phyloP scores from a whole-genome alignment of 1,140 invertebrate species.

The Episyrphus balteatus region DNA sequence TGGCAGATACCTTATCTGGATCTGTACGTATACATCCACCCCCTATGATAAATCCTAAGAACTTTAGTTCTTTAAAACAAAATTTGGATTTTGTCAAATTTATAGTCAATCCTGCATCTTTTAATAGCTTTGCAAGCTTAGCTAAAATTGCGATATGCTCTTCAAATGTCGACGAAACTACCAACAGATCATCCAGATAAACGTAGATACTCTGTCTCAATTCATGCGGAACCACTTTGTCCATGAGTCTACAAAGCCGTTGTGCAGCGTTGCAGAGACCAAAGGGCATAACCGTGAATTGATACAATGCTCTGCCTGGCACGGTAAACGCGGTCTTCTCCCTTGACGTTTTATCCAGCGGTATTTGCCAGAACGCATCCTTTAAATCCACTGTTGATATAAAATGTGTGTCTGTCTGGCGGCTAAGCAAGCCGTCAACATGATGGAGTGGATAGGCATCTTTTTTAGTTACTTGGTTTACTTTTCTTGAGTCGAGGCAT shows the following conservation, averaged over 20 bases:
- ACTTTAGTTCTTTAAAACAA: slow-evolving; percentile 14
- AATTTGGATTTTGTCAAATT: neutral
- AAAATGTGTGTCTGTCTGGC: neutral
- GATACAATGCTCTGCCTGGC: too few relatives aligned
- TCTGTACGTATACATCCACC: slow-evolving; percentile 20
- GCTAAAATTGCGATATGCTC: neutral
- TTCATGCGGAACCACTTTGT: too few relatives aligned
- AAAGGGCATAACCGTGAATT: slow-evolving; percentile 21
- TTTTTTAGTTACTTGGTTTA: slow-evolving; percentile 19
- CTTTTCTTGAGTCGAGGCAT: slow-evolving; percentile 19
- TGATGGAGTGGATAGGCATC: slow-evolving; percentile 20
- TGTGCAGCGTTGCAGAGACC: too few relatives aligned
- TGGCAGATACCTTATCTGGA: slow-evolving; percentile 15
- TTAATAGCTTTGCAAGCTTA: neutral
- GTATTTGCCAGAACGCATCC: slow-evolving; percentile 28
- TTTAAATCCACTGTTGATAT: slow-evolving; percentile 20
- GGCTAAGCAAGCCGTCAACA: slow-evolving; percentile 9
- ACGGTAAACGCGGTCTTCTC: slow-evolving; percentile 37
- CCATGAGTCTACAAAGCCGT: too few relatives aligned
- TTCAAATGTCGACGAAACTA: neutral
- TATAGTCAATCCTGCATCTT: neutral
- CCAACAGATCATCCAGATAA: neutral
- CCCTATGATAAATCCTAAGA: slow-evolving; percentile 9
- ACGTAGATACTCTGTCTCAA: neutral
- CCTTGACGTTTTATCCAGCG: slow-evolving; percentile 12